These are phyloP conservation scores for Galaxias olidus DNA, from an alignment of 2,797 vertebrate genomes.

Conservation along the genomic window DNA sequence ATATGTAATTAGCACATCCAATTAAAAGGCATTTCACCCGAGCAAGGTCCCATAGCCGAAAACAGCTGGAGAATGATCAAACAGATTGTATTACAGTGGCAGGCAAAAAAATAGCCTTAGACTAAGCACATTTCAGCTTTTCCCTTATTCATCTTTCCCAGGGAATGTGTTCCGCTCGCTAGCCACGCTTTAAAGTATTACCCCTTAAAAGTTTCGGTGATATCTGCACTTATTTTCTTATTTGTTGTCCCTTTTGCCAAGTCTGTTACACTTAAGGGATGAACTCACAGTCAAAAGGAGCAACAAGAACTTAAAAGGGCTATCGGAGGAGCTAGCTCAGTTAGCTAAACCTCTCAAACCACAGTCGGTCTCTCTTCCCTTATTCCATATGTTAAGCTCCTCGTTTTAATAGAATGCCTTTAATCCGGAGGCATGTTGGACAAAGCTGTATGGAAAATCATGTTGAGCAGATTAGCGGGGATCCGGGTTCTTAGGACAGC, in stretches of 20 bases:
- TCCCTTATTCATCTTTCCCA: constrained; percentile 4
- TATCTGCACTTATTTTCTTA: neutral
- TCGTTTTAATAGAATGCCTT: constrained; percentile 76
- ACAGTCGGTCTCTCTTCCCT: constrained; percentile 55
- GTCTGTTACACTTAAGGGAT: constrained; percentile 31
- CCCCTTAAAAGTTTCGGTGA: neutral
- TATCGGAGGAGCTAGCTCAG: constrained; percentile 63
- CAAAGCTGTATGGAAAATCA: constrained; percentile 75
- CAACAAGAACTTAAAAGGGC: constrained; percentile 52
- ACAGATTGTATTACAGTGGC: constrained; percentile 21
- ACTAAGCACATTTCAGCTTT: constrained; percentile 14
- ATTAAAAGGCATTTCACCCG: constrained; percentile 33
- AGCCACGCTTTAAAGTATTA: neutral
- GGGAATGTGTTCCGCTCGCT: constrained; percentile 17
- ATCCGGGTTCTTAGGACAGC: constrained; percentile 62
- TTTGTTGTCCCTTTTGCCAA: too few species aligned
- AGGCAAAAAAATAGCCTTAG: constrained; percentile 19
- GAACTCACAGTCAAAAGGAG: constrained; percentile 41
- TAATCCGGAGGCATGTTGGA: constrained; percentile 75
- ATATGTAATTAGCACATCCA: constrained; percentile 45
- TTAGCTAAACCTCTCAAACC: constrained; percentile 57
- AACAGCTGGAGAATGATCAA: constrained; percentile 38
- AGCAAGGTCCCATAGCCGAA: constrained; percentile 24
- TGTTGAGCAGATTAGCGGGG: constrained; percentile 75
- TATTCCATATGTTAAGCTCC: constrained; percentile 64